A percentile compares a stretch with the other conserved stretches of the same genome.
Conservation (phyloP, 2,888 invertebrate genomes). For the Folsomia candida region DNA sequence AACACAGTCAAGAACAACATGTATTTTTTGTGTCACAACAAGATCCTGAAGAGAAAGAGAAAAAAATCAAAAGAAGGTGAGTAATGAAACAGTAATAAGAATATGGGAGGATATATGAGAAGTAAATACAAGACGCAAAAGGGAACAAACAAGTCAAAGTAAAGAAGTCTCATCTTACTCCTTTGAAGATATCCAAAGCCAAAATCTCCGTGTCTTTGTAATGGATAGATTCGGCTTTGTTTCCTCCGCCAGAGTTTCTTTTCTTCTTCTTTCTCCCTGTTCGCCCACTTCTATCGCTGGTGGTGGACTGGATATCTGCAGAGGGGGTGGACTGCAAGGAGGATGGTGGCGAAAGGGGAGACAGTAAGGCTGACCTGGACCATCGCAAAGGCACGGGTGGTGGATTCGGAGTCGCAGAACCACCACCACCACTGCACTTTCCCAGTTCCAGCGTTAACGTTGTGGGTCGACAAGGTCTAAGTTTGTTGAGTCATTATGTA, state of each 20-base stretch:
- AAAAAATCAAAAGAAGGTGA: too few relatives aligned
- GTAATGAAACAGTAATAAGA: too few relatives aligned
- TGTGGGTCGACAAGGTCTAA: conserved; percentile 46
- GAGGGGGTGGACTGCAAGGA: conserved; percentile 50
- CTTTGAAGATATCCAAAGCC: conserved; percentile 49
- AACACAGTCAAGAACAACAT: too few relatives aligned
- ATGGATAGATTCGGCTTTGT: conserved; percentile 49
- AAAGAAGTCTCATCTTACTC: conserved; percentile 48
- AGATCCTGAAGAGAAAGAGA: too few relatives aligned
- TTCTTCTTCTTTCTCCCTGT: conserved; percentile 47
- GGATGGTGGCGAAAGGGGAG: conserved; percentile 46
- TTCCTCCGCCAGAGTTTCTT: conserved; percentile 42
- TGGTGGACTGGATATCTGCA: conserved; percentile 48
- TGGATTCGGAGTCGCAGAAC: conserved; percentile 34
- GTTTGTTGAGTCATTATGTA: too few relatives aligned
- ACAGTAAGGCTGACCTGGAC: conserved; percentile 48
- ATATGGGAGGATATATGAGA: too few relatives aligned
- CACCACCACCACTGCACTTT: conserved; percentile 31
- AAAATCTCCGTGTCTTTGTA: conserved; percentile 50
- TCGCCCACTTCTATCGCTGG: conserved; percentile 47
- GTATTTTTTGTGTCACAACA: too few relatives aligned
- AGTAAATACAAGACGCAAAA: too few relatives aligned
- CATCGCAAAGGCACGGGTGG: conserved; percentile 50
- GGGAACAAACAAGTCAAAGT: neutral
- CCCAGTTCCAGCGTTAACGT: conserved; percentile 50